These are phyloP conservation scores for Branchellion lobata DNA, from an alignment of 2,888 invertebrate species.

Conservation along the genomic window DNA sequence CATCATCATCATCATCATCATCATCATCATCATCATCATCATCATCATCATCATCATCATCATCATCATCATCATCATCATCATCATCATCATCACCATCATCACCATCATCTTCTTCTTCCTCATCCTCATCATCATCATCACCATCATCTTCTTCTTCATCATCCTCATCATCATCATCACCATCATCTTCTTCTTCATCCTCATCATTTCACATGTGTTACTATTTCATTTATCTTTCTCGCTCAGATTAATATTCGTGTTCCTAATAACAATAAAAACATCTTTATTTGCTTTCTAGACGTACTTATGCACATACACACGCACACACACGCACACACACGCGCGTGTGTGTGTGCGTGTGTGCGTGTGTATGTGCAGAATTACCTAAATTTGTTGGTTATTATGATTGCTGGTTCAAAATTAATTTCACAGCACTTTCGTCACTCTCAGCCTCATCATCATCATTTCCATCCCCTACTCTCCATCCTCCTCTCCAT, in stretches of 20 bases:
- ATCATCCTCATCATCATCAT: slow-evolving; percentile 28
- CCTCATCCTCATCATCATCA: not conserved
- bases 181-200: not conserved
- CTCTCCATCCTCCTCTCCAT: not conserved
- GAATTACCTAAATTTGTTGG: too few relatives aligned
- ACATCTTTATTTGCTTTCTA: not conserved
- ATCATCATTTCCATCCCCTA: not conserved
- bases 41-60: slow-evolving; percentile 29
- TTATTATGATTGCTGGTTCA: too few relatives aligned
- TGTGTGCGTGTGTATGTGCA: not conserved
- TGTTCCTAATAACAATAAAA: not conserved
- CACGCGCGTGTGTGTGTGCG: not conserved
- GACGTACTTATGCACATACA: slow-evolving; percentile 4
- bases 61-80: slow-evolving; percentile 18
- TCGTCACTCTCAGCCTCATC: too few relatives aligned
- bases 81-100: slow-evolving; percentile 20
- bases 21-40: slow-evolving; percentile 32
- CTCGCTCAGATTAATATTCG: not conserved
- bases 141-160: slow-evolving; percentile 26
- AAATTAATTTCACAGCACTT: too few relatives aligned
- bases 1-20: not conserved
- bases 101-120: slow-evolving; percentile 43
- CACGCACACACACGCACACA: not conserved
- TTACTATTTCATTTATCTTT: too few relatives aligned
- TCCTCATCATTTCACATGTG: not conserved